Conservation (phyloP, 2,888 invertebrate species). For the Lasioglossum vierecki region DNA sequence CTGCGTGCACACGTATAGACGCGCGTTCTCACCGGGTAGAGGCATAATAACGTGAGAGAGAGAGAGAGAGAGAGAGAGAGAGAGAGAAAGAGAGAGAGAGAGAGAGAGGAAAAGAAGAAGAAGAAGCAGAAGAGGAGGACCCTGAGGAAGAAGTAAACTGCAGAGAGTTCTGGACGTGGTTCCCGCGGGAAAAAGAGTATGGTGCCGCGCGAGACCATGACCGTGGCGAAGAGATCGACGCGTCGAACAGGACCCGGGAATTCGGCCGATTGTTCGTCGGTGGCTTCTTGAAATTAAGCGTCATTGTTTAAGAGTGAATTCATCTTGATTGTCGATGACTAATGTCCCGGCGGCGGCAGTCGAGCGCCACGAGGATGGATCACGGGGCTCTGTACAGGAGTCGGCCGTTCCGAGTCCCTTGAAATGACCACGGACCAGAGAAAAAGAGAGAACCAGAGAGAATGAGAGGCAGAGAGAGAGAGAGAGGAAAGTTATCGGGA, state of each 20-base stretch:
- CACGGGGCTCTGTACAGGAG: conserved; percentile 64
- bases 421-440: conserved; percentile 36
- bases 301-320: conserved; percentile 79
- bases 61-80: too few relatives aligned
- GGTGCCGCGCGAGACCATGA: background rate
- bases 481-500: conserved; percentile 51
- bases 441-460: conserved; percentile 10
- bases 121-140: background rate
- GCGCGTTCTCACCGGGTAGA: background rate
- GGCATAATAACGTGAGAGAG: conserved; percentile 63
- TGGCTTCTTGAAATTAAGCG: conserved; percentile 77
- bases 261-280: conserved; percentile 67
- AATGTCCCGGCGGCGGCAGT: conserved; percentile 71
- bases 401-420: conserved; percentile 30
- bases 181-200: background rate
- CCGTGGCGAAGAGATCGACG: background rate
- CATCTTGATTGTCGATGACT: conserved; percentile 79
- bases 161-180: conserved; percentile 11
- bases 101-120: background rate
- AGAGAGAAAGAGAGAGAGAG: conserved; percentile 34
- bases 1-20: conserved; percentile 1
- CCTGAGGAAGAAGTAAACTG: background rate
- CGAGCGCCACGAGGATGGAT: conserved; percentile 68
- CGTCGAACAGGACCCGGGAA: conserved; percentile 30
- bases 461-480: background rate